A percentile compares a stretch with the other conserved stretches of the same genome.
Conservation (phyloP, 1,140 invertebrate genomes). For the Bombus superbus region DNA sequence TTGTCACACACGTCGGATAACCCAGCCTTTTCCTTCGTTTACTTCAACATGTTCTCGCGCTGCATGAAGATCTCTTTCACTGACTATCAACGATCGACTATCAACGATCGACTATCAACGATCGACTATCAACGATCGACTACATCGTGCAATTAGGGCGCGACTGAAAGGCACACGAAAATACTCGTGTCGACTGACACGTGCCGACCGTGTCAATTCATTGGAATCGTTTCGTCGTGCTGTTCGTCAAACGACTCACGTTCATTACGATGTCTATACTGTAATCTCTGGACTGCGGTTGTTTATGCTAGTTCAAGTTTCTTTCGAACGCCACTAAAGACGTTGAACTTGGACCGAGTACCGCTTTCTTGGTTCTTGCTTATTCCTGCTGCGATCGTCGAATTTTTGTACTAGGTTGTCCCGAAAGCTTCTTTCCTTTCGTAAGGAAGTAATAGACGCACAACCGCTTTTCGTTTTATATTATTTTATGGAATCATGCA, state of each 20-base stretch:
- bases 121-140: background rate
- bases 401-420: too few relatives aligned
- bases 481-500: too few relatives aligned
- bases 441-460: too few relatives aligned
- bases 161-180: too few relatives aligned
- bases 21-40: background rate
- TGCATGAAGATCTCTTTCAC: background rate
- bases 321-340: background rate
- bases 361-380: too few relatives aligned
- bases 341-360: too few relatives aligned
- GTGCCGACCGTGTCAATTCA: background rate
- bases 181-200: background rate
- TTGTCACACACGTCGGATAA: slow-evolving; percentile 42
- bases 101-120: too few relatives aligned
- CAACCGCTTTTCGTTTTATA: too few relatives aligned
- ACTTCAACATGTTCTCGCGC: background rate
- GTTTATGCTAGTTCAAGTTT: background rate
- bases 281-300: background rate
- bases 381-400: too few relatives aligned
- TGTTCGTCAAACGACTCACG: background rate
- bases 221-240: background rate
- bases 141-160: too few relatives aligned
- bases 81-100: background rate
- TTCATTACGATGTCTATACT: background rate
- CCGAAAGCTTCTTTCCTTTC: too few relatives aligned